Conservation (phyloP, 1,140 invertebrate species). For the Heliconius eleuchia region DNA sequence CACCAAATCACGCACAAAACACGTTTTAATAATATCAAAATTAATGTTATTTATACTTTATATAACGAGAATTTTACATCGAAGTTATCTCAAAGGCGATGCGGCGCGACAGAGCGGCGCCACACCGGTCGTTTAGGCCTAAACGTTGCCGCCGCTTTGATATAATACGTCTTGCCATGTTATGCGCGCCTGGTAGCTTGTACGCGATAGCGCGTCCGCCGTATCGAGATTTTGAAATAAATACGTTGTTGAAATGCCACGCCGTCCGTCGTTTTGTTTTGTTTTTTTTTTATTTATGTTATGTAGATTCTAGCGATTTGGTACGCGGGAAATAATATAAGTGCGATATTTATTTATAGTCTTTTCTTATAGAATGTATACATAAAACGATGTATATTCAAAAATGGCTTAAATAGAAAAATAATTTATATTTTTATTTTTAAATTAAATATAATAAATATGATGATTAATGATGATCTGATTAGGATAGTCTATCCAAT, state of each 20-base stretch:
- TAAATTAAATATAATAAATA: no score
- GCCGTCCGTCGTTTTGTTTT: conserved; percentile 5
- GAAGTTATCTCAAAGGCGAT: conserved; percentile 24
- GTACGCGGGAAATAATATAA: not conserved
- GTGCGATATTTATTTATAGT: no score
- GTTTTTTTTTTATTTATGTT: not conserved
- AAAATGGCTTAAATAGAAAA: no score
- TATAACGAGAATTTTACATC: conserved; percentile 25
- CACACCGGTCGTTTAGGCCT: conserved; percentile 32
- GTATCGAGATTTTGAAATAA: conserved; percentile 5
- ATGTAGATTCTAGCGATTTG: not conserved
- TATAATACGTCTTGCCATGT: conserved; percentile 4
- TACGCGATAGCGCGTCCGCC: conserved; percentile 24
- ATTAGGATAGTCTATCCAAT: not conserved
- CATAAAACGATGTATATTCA: not conserved
- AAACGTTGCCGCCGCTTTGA: conserved; percentile 23
- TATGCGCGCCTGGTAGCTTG: conserved; percentile 30
- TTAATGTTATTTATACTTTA: conserved; percentile 11
- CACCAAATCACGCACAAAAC: not conserved
- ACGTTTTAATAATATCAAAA: conserved; percentile 11
- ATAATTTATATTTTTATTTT: no score
- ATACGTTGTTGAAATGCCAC: not conserved
- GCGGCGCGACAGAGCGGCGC: conserved; percentile 32
- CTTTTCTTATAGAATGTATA: no score
- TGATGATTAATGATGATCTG: not conserved